Evolutionary conservation across 1,140 invertebrate genomes (phyloP).

Genomic region (Platorchestia sp.): DNA sequence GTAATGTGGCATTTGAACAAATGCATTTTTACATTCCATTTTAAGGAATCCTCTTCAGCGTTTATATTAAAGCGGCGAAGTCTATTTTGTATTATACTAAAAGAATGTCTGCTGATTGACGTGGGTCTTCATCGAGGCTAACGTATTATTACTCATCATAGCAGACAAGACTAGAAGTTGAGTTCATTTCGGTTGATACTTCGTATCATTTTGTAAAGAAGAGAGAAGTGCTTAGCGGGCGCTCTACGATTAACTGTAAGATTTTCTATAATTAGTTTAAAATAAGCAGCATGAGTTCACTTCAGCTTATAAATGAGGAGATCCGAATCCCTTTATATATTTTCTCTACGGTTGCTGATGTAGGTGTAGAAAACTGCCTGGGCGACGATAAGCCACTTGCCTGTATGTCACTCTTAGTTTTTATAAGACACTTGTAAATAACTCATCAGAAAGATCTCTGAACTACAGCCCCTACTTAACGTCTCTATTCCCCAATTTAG

Average conservation of each 20-base stretch:
- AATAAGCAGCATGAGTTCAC: conserved; percentile 43
- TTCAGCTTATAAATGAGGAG: conserved; percentile 35
- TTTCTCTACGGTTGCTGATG: conserved; percentile 39
- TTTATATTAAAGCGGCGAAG: neutral
- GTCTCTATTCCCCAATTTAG: neutral
- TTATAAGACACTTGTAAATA: conserved; percentile 34
- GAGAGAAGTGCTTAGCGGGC: conserved; percentile 24
- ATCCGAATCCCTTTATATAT: conserved; percentile 36
- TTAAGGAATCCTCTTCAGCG: neutral
- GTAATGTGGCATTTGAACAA: neutral
- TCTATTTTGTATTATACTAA: conserved; percentile 11
- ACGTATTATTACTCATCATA: neutral
- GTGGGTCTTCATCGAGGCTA: neutral
- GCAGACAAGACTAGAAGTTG: neutral
- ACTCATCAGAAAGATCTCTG: neutral
- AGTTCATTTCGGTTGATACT: neutral
- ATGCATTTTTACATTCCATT: conserved; percentile 1
- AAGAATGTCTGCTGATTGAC: neutral
- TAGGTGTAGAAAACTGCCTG: conserved; percentile 8
- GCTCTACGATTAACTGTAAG: conserved; percentile 35
- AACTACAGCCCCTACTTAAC: neutral
- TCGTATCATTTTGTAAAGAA: conserved; percentile 10
- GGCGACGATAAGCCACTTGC: neutral
- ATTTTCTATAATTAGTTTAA: conserved; percentile 36
- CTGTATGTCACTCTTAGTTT: conserved; percentile 40